Evolutionary conservation across 2,113 vertebrate species (phyloP).

Genomic region (Cephalophus harveyi): DNA sequence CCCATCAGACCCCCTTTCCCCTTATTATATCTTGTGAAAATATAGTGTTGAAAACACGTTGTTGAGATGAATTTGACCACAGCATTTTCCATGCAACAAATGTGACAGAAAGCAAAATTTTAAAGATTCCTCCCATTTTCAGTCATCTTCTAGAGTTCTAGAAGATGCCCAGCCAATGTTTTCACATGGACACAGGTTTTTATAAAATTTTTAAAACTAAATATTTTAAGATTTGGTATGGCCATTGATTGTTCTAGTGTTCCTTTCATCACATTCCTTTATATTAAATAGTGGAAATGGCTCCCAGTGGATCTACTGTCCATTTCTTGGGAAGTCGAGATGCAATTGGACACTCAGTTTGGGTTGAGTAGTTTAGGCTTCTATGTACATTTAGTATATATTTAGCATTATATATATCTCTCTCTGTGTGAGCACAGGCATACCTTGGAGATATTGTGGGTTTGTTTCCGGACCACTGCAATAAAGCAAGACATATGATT

Average conservation of each 20-base stretch:
- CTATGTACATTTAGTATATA: background rate
- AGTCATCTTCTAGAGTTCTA: background rate
- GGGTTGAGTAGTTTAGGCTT: background rate
- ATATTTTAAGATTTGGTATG: background rate
- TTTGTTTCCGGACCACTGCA: background rate
- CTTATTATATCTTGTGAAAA: background rate
- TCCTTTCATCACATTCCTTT: background rate
- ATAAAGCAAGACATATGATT: background rate
- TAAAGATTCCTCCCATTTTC: background rate
- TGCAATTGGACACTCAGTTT: background rate
- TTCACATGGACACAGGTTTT: background rate
- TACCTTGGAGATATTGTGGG: background rate
- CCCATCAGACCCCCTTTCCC: accelerated
- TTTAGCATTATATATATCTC: background rate
- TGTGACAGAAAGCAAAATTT: background rate
- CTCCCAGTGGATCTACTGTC: background rate
- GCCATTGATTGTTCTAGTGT: background rate
- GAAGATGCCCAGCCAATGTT: background rate
- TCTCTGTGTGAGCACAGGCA: background rate
- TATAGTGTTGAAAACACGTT: background rate
- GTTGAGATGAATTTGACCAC: background rate
- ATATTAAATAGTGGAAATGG: background rate
- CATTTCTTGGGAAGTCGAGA: background rate
- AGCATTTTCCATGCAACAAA: background rate
- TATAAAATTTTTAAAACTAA: background rate